A percentile compares a stretch with the other conserved stretches of the same genome.
phyloP scores from a whole-genome alignment of 1,140 invertebrate genomes.

The Euborellia annulipes region DNA sequence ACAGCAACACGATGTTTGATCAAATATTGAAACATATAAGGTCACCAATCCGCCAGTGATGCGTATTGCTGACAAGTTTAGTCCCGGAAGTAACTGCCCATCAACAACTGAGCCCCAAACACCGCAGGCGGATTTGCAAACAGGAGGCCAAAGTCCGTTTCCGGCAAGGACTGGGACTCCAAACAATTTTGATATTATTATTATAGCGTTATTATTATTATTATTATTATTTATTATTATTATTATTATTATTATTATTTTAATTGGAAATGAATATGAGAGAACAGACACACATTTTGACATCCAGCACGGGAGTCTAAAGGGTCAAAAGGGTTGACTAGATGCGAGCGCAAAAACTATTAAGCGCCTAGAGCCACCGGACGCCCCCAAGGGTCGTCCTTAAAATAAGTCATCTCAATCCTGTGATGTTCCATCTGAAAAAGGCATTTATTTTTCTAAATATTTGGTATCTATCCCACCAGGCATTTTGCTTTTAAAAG shows the following conservation, averaged over 20 bases:
- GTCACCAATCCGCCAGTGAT: conserved; percentile 16
- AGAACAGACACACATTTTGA: conserved; percentile 11
- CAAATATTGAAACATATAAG: conserved; percentile 9
- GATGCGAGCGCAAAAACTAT: conserved; percentile 6
- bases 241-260: conserved; percentile 3
- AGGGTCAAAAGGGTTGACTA: conserved; percentile 9
- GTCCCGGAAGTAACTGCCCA: conserved; percentile 21
- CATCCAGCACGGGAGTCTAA: conserved; percentile 10
- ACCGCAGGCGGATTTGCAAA: conserved; percentile 19
- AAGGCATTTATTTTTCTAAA: neutral
- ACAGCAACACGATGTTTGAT: conserved; percentile 9
- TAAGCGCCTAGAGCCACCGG: conserved; percentile 8
- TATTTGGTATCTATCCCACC: neutral
- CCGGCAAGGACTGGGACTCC: conserved; percentile 23
- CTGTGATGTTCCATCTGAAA: conserved; percentile 9
- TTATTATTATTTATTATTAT: too few relatives aligned
- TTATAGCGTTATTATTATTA: conserved; percentile 5
- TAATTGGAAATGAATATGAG: conserved; percentile 11
- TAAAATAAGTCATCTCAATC: conserved; percentile 1
- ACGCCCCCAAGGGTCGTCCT: neutral
- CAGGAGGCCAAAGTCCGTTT: conserved; percentile 19
- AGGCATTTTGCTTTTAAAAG: neutral
- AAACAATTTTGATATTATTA: conserved; percentile 5
- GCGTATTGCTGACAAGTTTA: conserved; percentile 15
- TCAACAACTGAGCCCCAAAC: conserved; percentile 26